phyloP scores from a whole-genome alignment of 2,797 vertebrate species.

The Benthosema pterotum region DNA sequence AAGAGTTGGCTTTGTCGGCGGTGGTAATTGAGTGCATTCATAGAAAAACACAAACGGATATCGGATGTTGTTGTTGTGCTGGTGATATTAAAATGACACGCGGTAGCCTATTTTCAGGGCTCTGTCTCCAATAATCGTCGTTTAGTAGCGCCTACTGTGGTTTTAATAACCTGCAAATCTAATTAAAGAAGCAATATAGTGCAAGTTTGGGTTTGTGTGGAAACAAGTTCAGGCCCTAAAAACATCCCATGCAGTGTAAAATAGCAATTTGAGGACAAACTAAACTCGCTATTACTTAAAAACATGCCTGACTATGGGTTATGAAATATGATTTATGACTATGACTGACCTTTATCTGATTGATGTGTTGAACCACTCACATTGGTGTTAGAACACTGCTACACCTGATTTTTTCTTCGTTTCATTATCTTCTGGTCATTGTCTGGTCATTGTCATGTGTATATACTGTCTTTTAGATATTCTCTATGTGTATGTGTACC shows the following conservation, averaged over 20 bases:
- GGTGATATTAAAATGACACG: constrained; percentile 69
- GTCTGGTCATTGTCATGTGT: too few relatives aligned
- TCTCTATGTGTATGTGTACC: too few relatives aligned
- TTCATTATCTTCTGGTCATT: too few relatives aligned
- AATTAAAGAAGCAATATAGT: constrained; percentile 78
- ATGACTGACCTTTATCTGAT: too few relatives aligned
- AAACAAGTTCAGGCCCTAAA: constrained; percentile 61
- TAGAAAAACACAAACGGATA: constrained; percentile 73
- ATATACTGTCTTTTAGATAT: too few relatives aligned
- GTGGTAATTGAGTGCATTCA: constrained; percentile 70
- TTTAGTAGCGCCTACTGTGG: constrained; percentile 81
- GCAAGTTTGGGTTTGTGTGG: constrained; percentile 72
- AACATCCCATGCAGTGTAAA: constrained; percentile 46
- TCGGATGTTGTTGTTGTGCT: constrained; percentile 64
- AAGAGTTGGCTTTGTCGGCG: constrained; percentile 22
- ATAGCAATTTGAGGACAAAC: constrained; percentile 63
- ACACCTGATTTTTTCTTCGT: too few relatives aligned
- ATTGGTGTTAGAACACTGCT: too few relatives aligned
- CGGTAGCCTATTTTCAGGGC: constrained; percentile 68
- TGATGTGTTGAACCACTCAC: too few relatives aligned
- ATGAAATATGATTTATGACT: too few relatives aligned
- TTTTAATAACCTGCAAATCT: constrained; percentile 82
- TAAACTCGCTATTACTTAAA: constrained; percentile 17
- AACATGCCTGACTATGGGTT: not conserved
- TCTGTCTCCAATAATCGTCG: constrained; percentile 75